phyloP scores from a whole-genome alignment of 2,113 vertebrate species.

The Pomatostomus ruficeps region DNA sequence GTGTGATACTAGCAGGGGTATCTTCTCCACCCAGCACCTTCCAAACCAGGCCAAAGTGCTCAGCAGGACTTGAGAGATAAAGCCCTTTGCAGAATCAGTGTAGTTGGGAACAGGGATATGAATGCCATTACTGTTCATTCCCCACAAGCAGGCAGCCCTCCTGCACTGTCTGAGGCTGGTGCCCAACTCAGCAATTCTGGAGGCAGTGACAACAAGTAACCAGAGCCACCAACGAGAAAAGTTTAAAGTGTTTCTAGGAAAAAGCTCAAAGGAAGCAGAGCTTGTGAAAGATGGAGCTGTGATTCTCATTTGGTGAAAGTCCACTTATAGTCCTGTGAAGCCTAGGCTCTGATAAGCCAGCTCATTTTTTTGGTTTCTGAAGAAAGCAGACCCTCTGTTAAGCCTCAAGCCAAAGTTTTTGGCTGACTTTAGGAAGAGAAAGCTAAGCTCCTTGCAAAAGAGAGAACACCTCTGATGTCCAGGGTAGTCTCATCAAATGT shows the following conservation, averaged over 20 bases:
- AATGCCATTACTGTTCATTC: not conserved
- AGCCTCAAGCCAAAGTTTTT: not conserved
- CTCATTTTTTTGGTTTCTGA: not conserved
- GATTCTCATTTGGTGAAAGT: not conserved
- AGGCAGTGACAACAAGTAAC: not conserved
- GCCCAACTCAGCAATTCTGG: not conserved
- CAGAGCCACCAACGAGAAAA: not conserved
- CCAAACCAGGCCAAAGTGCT: not conserved
- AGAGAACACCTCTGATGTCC: not conserved
- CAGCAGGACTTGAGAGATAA: not conserved
- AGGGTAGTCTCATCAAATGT: not conserved
- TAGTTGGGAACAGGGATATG: not conserved
- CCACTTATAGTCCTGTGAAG: not conserved
- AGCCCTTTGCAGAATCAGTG: not conserved
- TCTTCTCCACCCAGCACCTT: not conserved
- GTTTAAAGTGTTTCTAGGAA: not conserved
- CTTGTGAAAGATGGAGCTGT: not conserved
- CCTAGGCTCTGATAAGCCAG: not conserved
- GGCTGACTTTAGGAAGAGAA: not conserved
- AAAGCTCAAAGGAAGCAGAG: not conserved
- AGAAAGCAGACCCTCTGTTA: not conserved
- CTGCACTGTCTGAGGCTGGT: not conserved
- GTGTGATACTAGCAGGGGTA: not conserved
- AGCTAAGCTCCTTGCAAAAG: not conserved
- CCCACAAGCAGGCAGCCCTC: not conserved